Conservation (phyloP, 2,797 vertebrate species). For the Aselliscus stoliczkanus region DNA sequence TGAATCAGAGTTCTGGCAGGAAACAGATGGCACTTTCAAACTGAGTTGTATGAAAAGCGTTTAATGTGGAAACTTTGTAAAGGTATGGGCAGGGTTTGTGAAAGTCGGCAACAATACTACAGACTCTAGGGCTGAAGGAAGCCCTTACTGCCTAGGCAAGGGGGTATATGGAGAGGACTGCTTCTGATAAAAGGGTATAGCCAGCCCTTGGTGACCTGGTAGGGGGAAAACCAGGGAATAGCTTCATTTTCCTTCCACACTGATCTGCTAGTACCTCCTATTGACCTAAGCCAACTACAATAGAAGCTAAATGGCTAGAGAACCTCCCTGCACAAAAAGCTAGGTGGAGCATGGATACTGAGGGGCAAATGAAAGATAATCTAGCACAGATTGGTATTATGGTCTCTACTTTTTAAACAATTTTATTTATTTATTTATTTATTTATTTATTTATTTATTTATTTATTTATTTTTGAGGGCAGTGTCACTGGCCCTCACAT, state of each 20-base stretch:
- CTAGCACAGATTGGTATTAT: not conserved
- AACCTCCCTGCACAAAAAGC: not conserved
- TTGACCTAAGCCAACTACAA: not conserved
- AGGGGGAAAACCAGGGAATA: not conserved
- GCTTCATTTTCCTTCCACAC: not conserved
- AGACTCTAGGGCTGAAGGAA: not conserved
- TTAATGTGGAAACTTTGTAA: constrained; percentile 17
- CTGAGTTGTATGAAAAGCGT: constrained; percentile 9
- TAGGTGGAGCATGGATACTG: not conserved
- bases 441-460: no score
- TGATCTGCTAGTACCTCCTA: not conserved
- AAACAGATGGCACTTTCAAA: constrained; percentile 4
- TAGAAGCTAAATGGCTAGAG: not conserved
- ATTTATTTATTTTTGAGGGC: no score
- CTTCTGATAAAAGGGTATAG: not conserved
- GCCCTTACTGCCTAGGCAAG: not conserved
- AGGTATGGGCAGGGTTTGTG: not conserved
- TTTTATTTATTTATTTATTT: no score
- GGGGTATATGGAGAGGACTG: not conserved
- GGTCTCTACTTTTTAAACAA: not conserved
- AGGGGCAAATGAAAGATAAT: not conserved
- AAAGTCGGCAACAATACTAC: not conserved
- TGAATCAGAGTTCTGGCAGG: not conserved
- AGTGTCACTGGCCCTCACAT: no score
- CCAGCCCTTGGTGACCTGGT: not conserved